Base-by-base conservation (phyloP, 2,113 vertebrate genomes). In the Serinus canaria region DNA sequence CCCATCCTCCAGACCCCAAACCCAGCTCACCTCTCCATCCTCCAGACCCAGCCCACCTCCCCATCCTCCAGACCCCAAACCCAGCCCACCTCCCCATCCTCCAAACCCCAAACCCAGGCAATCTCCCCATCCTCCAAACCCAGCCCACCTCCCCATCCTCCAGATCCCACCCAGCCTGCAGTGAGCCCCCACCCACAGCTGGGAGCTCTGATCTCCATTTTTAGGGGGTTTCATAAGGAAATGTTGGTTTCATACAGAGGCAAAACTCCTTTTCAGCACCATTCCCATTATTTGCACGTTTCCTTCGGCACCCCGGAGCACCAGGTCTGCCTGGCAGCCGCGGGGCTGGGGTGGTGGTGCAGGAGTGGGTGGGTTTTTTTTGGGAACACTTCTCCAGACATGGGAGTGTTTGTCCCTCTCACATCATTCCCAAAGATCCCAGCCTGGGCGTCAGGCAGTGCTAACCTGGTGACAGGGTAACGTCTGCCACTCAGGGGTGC, bases 321-420 rank as follows among this genome's bases (percentile, higher is more conserved):
- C 15, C 5, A 0, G 59, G 7, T 58, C 19, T 49, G 49, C 46
- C 70, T 6, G 31, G 1, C 3, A 69, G 68, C 39, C 4, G 9
- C 1, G 0, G 43, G 4, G 10, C 17, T 0, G 0, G 23, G 12
- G 25, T 0, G 2, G 8, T 0, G 19, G 60, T 6, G 0, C 56
- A 11, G 66, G 15, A 59, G 39, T 4, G 11, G 67, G 46, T 0
- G 87, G 79, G 2, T 1, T 16, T 70, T 79, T 68, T 90, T 84
- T 14, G 46, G 70, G 70, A 60, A 52, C 9, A 1, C 64, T 73
- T 81, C 39, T 35, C 8, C n/a, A 13, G 49, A 9, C 11, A 9
- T 0, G 20, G 41, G 62, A 72, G 44, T 7, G 75, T 79, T 84
- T 39, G 47, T 56, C 43, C 35, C 73, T 89, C 33, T 22, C 13